Conservation (phyloP, 2,113 vertebrate genomes). For the Chroicocephalus ridibundus region DNA sequence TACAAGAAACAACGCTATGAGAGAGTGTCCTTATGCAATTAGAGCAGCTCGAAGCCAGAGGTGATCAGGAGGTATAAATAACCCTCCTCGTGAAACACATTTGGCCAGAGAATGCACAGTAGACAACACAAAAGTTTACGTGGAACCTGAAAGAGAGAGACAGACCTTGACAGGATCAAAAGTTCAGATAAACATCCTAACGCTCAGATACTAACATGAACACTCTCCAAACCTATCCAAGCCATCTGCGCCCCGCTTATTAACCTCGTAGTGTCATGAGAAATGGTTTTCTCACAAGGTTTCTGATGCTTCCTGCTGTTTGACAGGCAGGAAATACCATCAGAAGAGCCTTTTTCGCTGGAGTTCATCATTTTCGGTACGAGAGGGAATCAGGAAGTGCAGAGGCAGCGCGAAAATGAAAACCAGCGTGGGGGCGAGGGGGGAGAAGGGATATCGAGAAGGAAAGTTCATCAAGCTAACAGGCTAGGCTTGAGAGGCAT, state of each 20-base stretch:
- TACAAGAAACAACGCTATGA: not conserved
- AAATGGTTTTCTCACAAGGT: not conserved
- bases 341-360: not conserved
- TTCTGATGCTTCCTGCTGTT: slow-evolving; percentile 9
- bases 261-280: not conserved
- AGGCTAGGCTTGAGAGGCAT: not conserved
- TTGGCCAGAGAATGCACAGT: not conserved
- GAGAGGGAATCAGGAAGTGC: not conserved
- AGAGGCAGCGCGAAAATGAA: not conserved
- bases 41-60: not conserved
- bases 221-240: not conserved
- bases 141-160: not conserved
- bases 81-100: not conserved
- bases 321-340: slow-evolving; percentile 24
- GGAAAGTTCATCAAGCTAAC: not conserved
- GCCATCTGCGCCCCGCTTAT: not conserved
- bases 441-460: not conserved
- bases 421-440: not conserved
- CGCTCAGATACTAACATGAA: not conserved
- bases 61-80: not conserved
- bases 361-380: not conserved
- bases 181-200: not conserved
- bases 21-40: not conserved
- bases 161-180: not conserved
- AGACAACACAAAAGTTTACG: not conserved